A percentile compares a stretch with the other conserved stretches of the same genome.
Conservation (phyloP, 2,888 invertebrate genomes). For the Brenthis hecate region DNA sequence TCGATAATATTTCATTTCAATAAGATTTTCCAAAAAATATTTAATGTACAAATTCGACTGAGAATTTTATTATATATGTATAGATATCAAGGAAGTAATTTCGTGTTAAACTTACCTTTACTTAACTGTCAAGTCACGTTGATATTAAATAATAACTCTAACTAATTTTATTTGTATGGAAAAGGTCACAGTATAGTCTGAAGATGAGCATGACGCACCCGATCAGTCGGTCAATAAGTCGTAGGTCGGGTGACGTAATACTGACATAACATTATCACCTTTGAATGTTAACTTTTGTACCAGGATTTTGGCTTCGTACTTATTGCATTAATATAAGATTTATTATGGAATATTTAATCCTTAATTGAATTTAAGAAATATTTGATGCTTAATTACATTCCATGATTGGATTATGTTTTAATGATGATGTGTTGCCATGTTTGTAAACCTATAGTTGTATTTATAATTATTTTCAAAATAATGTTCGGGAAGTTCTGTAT, state of each 20-base stretch:
- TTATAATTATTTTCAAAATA: constrained; percentile 4
- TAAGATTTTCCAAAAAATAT: too few species aligned
- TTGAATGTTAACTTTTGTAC: constrained; percentile 5
- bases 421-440: constrained; percentile 9
- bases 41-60: too few species aligned
- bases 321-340: constrained; percentile 4
- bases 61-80: too few species aligned
- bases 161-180: constrained; percentile 27
- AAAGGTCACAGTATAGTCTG: constrained; percentile 30
- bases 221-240: constrained; percentile 44
- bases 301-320: background rate
- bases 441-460: background rate
- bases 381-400: constrained; percentile 4
- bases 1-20: too few species aligned
- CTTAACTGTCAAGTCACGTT: background rate
- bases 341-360: background rate
- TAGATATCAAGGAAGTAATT: constrained; percentile 10
- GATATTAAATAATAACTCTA: constrained; percentile 19
- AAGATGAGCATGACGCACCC: constrained; percentile 34
- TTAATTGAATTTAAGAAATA: background rate
- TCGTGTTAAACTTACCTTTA: background rate
- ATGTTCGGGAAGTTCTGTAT: too few species aligned
- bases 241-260: constrained; percentile 49
- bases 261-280: constrained; percentile 32
- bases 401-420: background rate